phyloP scores from a whole-genome alignment of 2,113 vertebrate species.

The Thomomys bottae region DNA sequence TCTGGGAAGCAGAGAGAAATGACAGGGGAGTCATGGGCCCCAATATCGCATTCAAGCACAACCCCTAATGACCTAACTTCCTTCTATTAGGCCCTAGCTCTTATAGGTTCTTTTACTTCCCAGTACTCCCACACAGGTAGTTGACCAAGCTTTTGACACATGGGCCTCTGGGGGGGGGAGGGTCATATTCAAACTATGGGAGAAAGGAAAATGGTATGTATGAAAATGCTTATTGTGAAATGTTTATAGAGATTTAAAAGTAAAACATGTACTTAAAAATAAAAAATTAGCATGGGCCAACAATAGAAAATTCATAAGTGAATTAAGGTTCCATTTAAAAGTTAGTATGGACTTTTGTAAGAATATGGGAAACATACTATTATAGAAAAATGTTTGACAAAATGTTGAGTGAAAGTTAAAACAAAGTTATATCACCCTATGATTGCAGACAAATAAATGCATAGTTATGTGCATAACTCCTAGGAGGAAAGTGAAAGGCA shows the following conservation, averaged over 20 bases:
- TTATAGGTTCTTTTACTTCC: not conserved
- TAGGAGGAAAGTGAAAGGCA: not conserved
- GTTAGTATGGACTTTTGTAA: not conserved
- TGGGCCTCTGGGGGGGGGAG: not conserved
- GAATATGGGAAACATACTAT: not conserved
- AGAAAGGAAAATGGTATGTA: not conserved
- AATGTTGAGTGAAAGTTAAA: slow-evolving; percentile 18
- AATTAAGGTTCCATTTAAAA: slow-evolving; percentile 19
- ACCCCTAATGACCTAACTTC: not conserved
- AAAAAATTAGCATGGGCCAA: slow-evolving; percentile 8
- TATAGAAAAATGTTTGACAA: slow-evolving; percentile 16
- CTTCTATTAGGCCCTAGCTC: not conserved
- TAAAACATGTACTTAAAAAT: not conserved
- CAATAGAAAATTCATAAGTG: slow-evolving; percentile 3
- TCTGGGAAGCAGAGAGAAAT: not conserved
- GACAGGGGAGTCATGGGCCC: not conserved
- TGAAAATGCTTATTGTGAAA: slow-evolving; percentile 16
- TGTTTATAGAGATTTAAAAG: not conserved
- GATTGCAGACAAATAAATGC: not conserved
- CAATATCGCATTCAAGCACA: not conserved
- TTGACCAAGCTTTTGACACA: not conserved
- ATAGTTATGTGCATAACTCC: not conserved
- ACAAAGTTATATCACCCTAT: not conserved
- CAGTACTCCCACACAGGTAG: not conserved
- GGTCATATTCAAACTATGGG: not conserved